Conservation (phyloP, 2,113 vertebrate genomes). For the Rutilus rutilus region DNA sequence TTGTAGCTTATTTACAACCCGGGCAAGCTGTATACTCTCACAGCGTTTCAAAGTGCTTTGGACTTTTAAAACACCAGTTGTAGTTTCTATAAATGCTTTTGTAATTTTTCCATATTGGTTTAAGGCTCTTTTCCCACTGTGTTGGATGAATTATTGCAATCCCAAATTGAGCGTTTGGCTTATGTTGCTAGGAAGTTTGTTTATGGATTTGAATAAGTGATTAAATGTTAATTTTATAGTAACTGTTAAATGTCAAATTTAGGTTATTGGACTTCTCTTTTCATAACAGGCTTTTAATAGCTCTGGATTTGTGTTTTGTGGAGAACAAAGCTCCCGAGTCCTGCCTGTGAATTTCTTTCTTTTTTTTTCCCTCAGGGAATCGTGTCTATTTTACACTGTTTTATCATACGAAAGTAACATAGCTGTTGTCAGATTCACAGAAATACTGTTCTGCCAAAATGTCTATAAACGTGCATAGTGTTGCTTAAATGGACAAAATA, state of each 20-base stretch:
- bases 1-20: constrained; percentile 35
- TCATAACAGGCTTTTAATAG: constrained; percentile 7
- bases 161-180: constrained; percentile 17
- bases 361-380: neutral
- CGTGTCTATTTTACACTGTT: neutral
- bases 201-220: constrained; percentile 38
- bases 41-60: constrained; percentile 41
- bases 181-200: constrained; percentile 17
- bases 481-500: neutral
- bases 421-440: constrained; percentile 14
- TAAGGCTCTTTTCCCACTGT: constrained; percentile 29
- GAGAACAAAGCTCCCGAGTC: neutral
- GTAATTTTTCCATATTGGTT: constrained; percentile 45
- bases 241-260: constrained; percentile 33
- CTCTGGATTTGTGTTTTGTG: constrained; percentile 22
- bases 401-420: constrained; percentile 12
- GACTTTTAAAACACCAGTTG: constrained; percentile 44
- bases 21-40: constrained; percentile 16
- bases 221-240: constrained; percentile 41
- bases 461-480: neutral
- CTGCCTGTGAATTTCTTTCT: neutral
- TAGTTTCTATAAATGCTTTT: constrained; percentile 39
- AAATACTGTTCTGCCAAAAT: neutral
- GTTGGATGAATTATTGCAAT: constrained; percentile 30
- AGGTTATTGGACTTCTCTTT: constrained; percentile 15